A percentile compares a stretch with the other conserved stretches of the same genome.
These are phyloP conservation scores for Haliclona indistincta DNA, from an alignment of 37 sponge, comb jelly and placozoan species.

Conservation along the genomic window DNA sequence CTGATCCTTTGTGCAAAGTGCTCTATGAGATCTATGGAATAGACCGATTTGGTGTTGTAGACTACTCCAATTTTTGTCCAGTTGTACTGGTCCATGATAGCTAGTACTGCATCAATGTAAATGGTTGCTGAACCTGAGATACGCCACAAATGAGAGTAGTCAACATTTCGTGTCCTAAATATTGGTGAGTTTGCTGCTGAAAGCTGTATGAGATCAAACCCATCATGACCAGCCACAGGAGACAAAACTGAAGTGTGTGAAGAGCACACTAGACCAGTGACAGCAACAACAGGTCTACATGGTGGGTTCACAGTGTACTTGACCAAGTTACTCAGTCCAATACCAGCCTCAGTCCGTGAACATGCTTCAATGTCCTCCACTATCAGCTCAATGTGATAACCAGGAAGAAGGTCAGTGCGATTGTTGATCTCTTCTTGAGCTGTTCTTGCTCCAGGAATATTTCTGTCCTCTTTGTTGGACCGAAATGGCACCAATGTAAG, in stretches of 20 bases:
- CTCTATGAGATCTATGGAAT: not conserved
- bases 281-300: not conserved
- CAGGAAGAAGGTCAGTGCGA: not conserved
- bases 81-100: not conserved
- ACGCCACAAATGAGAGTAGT: not conserved
- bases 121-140: not conserved
- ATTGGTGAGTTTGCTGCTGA: constrained; percentile 1
- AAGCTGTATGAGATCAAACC: constrained; percentile 2
- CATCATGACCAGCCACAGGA: not conserved
- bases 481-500: no score
- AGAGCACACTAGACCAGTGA: not conserved
- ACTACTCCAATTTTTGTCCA: not conserved
- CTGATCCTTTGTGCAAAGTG: no score
- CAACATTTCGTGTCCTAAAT: not conserved
- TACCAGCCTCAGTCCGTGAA: not conserved
- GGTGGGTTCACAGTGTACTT: not conserved
- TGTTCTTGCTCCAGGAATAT: not conserved
- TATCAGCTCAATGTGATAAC: not conserved
- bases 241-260: not conserved
- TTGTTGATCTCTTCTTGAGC: constrained; percentile 1
- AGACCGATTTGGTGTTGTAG: not conserved
- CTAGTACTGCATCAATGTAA: not conserved
- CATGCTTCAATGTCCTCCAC: not conserved
- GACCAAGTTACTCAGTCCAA: not conserved
- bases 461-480: not conserved